Base-by-base conservation (phyloP, 2,113 vertebrate species). In the Heterotis niloticus region DNA sequence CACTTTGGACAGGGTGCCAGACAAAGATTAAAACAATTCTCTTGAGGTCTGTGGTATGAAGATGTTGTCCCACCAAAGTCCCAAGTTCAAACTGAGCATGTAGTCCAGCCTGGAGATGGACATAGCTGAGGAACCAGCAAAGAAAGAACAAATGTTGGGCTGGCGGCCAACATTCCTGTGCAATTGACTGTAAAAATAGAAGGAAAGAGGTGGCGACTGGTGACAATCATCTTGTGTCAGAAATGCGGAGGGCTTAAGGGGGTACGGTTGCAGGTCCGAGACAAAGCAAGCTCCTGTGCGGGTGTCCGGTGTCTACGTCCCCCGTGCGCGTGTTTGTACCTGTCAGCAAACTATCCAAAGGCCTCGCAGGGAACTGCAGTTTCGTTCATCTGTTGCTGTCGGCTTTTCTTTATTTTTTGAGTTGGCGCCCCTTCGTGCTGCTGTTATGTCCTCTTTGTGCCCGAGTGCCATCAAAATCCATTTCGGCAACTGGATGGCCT, bases 181-280 rank as follows among this genome's bases (percentile, higher is more conserved):
- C 87, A 85, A 84, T 84, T 86, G 87, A 87, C 86, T 92, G 85
- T 91, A 90, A 90, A 93, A 92, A 91, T 92, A 91, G 85, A 87
- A 82, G 75, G 52, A 34, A 13, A 57, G 74, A n/a, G 59, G 34
- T 64, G 74, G 74, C 4, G 59, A 52, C 69, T 44, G 34, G 69
- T 54, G 69, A 23, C 69, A 13, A 44, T 20, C 11, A 51, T 23
- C 20, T 23, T 4, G 18, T 24, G 11, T 66, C 3, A 2, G 20
- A 20, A 62, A 14, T 4, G 60, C 14, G 4, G 60, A 62, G 60
- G 12, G 20, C 34, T 44, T 44, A 44, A 44, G 34, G 34, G 34
- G 34, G 34, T 44, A 44, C 7, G 34, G 34, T 44, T 44, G 34
- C 34, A 44, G 7, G 34, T 44, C 34, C 7, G 34, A 44, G 34